Conservation (phyloP, 1,140 invertebrate genomes). For the Papilio machaon region DNA sequence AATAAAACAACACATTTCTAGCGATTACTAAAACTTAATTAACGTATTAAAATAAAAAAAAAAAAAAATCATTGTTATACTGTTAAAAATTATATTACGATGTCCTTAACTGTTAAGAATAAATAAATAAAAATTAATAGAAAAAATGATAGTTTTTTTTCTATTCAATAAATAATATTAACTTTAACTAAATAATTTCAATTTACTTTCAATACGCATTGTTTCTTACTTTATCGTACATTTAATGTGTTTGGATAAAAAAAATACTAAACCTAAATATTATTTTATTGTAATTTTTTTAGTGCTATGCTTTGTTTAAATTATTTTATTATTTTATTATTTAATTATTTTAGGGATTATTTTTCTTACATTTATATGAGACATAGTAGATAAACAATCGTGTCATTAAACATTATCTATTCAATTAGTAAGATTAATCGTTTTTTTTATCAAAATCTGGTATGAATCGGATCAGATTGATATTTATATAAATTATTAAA, state of each 20-base stretch:
- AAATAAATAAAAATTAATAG: too few species aligned
- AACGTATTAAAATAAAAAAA: not conserved
- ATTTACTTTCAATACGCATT: too few species aligned
- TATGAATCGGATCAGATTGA: not conserved
- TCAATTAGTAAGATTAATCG: not conserved
- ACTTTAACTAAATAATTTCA: too few species aligned
- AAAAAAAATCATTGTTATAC: not conserved
- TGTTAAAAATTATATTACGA: not conserved
- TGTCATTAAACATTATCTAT: slow-evolving; percentile 10
- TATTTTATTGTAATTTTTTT: too few species aligned
- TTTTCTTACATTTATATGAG: not conserved
- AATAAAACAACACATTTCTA: slow-evolving; percentile 4
- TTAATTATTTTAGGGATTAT: not conserved
- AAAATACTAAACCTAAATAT: too few species aligned
- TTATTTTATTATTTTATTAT: not conserved
- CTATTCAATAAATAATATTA: too few species aligned
- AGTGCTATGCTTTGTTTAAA: too few species aligned
- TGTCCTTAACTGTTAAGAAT: not conserved
- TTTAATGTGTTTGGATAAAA: too few species aligned
- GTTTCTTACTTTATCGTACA: too few species aligned
- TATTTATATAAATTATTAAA: not conserved
- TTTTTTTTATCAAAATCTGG: slow-evolving; percentile 10
- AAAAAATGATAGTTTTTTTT: not conserved
- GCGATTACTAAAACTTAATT: not conserved
- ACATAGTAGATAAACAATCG: not conserved